Conservation (phyloP, 2,113 vertebrate species). For the Athene noctua region DNA sequence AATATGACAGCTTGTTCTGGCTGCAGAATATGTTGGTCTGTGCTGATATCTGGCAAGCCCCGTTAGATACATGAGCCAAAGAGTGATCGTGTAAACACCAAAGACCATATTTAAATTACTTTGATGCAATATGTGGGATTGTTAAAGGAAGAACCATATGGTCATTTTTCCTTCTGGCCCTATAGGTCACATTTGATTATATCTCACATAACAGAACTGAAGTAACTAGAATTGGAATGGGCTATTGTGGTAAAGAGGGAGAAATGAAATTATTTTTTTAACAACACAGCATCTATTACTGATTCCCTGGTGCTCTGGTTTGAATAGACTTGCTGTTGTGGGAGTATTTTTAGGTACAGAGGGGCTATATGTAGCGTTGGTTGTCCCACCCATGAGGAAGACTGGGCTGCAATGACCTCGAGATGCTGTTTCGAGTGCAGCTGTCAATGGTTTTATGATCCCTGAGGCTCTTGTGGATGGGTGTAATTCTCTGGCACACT, state of each 20-base stretch:
- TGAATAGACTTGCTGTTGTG: not conserved
- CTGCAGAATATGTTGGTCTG: not conserved
- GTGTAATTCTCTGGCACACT: not conserved
- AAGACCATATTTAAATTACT: not conserved
- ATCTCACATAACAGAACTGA: not conserved
- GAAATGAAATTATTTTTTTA: not conserved
- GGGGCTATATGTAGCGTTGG: not conserved
- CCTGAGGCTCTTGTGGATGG: not conserved
- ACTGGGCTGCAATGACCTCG: not conserved
- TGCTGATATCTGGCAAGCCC: not conserved
- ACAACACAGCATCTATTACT: not conserved
- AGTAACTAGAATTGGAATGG: not conserved
- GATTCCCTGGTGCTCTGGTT: not conserved
- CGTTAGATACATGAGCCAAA: not conserved
- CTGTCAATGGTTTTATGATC: not conserved
- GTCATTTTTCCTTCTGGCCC: not conserved
- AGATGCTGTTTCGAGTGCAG: not conserved
- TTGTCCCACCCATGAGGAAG: accelerated
- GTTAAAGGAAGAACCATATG: not conserved
- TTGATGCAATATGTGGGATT: not conserved
- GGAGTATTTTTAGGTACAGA: not conserved
- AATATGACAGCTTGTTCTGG: not conserved
- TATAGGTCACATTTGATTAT: not conserved
- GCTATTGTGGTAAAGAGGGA: not conserved
- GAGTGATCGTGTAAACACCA: not conserved